Evolutionary conservation across 2,113 vertebrate species (phyloP), one percentile per base, ranked within the genome.

Genomic region (Gobio gobio): DNA sequence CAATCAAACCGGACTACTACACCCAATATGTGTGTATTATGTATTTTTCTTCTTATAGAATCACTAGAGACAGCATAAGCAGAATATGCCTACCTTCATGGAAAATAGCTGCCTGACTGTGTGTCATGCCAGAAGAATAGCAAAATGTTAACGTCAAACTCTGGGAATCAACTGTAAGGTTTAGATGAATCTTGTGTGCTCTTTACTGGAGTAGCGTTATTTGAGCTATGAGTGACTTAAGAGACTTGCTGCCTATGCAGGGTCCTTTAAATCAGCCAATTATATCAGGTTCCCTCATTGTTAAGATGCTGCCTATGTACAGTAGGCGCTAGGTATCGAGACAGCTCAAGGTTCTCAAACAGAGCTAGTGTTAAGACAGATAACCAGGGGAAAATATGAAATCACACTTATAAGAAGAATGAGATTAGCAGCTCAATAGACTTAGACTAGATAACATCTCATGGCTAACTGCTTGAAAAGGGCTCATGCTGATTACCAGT

Each of bases 341-440:
- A 76, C 49, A 76, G 26, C 47, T 33, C 49, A 76, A 33, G 49
- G 26, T 76, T 76, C 45, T 76, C 12, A 26, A 76, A 29, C 74
- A 54, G 24, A 51, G 47, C 12, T 51, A 45, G 20, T 47, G 40
- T n/a, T 5, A 43, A 73, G 22, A 47, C 40, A 77, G 83, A 83
- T 70, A 47, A 81, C 9, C 84, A 72, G 54, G 61, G 77, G 4
- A 70, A 88, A 0, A 87, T 36, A 61, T 85, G 84, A 83, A 85
- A 12, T 78, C 26, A 29, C 18, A 24, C 29, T 18, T 7, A 22
- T 20, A 36, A 36, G 63, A n/a, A 20, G 13, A 29, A 82, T 10
- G 20, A 20, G 45, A 68, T 49, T 26, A 66, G 20, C 78, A 76
- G 59, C 26, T 86, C 61, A 26, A 3, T 75, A 20, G 49, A 36